Evolutionary conservation across 37 sponge, comb jelly and placozoan species (phyloP), one percentile per base, ranked within the genome.

Genomic region (Haliclona indistincta): DNA sequence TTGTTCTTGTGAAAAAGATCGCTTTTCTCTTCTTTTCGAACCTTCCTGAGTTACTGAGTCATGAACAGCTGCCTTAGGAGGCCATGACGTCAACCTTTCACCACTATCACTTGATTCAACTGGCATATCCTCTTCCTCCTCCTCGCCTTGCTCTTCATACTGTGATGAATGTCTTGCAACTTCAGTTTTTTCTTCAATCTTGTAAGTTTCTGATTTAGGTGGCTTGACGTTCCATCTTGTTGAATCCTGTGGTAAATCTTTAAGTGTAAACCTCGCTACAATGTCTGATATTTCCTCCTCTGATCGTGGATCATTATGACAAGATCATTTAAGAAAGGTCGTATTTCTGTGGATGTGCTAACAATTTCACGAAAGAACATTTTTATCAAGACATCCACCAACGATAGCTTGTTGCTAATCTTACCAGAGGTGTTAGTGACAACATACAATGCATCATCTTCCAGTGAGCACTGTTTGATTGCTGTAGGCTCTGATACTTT

Each of bases 371-470:
- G 60, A 6, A 58, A n/a, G n/a, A n/a, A n/a, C n/a, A n/a, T n/a
- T n/a, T n/a, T n/a, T n/a, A n/a, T n/a, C n/a, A n/a, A n/a, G 6
- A 58, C 49, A 23, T 25, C 6, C 38, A 69, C 67, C 29, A 40
- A 43, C 29, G 32, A 43, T 2, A 4, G 3, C 49, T 43, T 69
- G 23, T 69, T 22, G 15, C 35, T 3, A 23, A 58, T 58, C 26
- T 64, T 81, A 5, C 65, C 74, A 2, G 11, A 38, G 22, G 64
- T 73, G 2, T 63, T 73, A 4, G 43, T 74, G 8, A 56, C 72
- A 1, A 73, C 68, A 39, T 73, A 81, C 7, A 81, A 40, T 4
- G 53, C 43, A 69, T 38, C 81, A 33, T 61, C 63, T 10, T 37
- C 67, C 6, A 58, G 60, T 20, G 30, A 19, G 51, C 70, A 43